Conservation (phyloP, 2,113 vertebrate genomes). For the Oceanites oceanicus region DNA sequence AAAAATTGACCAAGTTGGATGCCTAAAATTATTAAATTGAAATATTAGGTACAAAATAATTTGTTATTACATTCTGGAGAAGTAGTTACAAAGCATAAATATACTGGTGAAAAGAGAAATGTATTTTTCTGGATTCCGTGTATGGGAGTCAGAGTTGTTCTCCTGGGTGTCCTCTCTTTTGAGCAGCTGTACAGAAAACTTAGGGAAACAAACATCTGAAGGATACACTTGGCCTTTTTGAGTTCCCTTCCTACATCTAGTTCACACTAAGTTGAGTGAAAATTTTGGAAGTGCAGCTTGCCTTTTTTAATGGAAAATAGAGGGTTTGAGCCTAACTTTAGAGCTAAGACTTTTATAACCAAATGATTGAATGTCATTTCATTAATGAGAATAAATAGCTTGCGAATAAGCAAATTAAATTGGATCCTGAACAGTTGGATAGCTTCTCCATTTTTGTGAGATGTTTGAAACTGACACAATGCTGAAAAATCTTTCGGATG, state of each 20-base stretch:
- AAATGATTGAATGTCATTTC: background rate
- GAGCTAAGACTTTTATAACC: background rate
- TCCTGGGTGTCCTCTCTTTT: background rate
- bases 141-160: background rate
- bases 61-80: background rate
- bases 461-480: background rate
- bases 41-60: background rate
- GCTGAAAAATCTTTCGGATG: background rate
- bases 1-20: background rate
- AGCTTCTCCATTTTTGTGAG: background rate
- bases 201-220: background rate
- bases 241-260: background rate
- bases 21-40: background rate
- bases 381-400: background rate
- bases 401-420: background rate
- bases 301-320: background rate
- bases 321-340: background rate
- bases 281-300: background rate
- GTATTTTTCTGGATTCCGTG: background rate
- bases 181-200: background rate
- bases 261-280: background rate
- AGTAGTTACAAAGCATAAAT: background rate
- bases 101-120: background rate
- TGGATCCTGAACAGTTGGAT: background rate
- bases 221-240: rapidly evolving